Conservation (phyloP, 1,140 invertebrate species). For the Aleiodes sp. region DNA sequence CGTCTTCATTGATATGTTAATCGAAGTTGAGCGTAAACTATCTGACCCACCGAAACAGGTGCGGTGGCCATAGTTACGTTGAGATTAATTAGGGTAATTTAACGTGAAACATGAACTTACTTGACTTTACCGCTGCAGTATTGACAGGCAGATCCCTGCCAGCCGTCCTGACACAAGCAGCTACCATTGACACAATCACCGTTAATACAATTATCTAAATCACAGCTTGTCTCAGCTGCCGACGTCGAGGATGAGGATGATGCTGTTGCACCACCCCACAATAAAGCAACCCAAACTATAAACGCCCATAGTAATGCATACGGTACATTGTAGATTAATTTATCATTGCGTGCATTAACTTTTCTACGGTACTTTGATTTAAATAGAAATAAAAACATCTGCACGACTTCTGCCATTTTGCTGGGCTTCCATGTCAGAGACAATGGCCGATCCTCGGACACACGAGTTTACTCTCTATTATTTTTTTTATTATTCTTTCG, state of each 20-base stretch:
- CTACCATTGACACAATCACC: constrained; percentile 84
- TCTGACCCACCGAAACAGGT: too few relatives aligned
- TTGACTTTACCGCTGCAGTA: constrained; percentile 91
- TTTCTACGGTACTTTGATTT: constrained; percentile 86
- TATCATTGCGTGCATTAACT: constrained; percentile 55
- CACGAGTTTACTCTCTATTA: constrained; percentile 37
- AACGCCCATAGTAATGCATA: constrained; percentile 36
- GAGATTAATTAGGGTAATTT: background rate
- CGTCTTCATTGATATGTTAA: background rate
- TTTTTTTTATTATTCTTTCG: background rate
- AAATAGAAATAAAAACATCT: constrained; percentile 86
- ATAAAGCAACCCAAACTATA: constrained; percentile 42
- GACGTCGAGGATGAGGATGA: constrained; percentile 45
- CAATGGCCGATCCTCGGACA: constrained; percentile 60
- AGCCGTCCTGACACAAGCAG: constrained; percentile 89
- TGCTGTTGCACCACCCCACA: constrained; percentile 42
- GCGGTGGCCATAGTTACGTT: background rate
- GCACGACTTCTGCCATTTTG: constrained; percentile 80
- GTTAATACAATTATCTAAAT: constrained; percentile 71
- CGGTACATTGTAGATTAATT: constrained; percentile 31
- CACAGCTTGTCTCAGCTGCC: constrained; percentile 51
- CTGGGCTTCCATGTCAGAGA: constrained; percentile 63
- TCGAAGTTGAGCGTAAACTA: background rate
- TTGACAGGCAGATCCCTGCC: constrained; percentile 88
- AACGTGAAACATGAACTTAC: constrained; percentile 69